Base-by-base conservation (phyloP, 2,113 vertebrate species). In the Sturnira hondurensis region DNA sequence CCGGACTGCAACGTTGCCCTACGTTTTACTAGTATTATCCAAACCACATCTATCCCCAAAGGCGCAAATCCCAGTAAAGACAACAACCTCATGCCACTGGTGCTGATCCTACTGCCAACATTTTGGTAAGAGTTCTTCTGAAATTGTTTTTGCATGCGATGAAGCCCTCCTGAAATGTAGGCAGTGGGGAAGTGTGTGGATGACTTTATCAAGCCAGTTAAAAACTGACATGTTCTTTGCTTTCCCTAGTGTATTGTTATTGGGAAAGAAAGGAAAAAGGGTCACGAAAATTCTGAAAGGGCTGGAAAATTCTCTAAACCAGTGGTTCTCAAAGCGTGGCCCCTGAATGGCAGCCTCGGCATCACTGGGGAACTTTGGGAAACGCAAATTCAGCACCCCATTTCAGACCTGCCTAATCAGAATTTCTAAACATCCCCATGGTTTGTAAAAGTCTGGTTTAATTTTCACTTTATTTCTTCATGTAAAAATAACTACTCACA, bases 401-500 rank as follows among this genome's bases (percentile, higher is more conserved):
- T 16, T 14, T 28, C 13, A 54, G 47, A 50, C 33, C 31, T 14
- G 14, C 20, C 1, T 26, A 78, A 56, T 41, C n/a, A 68, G 38
- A 92, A 58, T 82, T 81, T 94, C 83, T 73, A 67, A 94, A 56
- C 56, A 24, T 33, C 12, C 70, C 41, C 14, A 45, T 36, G 7
- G 33, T 22, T 92, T 87, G 86, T 54, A 33, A 47, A 73, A 86
- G 61, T 78, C 70, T 76, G 33, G 58, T 82, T 88, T 78, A 61
- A 92, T 74, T 95, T 93, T 95, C 67, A 78, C 54, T 92, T 65
- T 82, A 41, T 93, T 91, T 87, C 70, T 86, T 80, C 7, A 1
- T 52, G 11, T 90, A 88, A 96, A 94, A 95, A 88, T 92, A 90
- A 73, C 67, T 50, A n/a, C 81, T 83, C 63, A 90, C 54, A 93